phyloP scores from a whole-genome alignment of 2,888 invertebrate species.

The Crepidodera aurea region DNA sequence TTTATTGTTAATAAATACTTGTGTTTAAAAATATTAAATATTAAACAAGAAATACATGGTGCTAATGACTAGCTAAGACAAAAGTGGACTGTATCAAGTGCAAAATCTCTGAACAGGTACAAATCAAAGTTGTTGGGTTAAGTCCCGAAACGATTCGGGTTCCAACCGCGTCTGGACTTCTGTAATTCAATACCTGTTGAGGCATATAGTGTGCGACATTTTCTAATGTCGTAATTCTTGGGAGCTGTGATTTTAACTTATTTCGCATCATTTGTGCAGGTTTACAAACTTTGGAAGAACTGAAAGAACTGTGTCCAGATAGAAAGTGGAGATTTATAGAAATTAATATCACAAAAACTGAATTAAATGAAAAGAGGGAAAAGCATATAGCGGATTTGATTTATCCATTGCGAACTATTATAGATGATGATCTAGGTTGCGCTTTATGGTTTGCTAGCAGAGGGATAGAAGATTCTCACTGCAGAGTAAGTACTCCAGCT shows the following conservation, averaged over 20 bases:
- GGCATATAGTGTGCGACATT: no score
- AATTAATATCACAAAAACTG: slow-evolving; percentile 75
- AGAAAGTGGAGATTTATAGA: slow-evolving; percentile 86
- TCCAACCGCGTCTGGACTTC: no score
- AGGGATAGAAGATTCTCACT: slow-evolving; percentile 71
- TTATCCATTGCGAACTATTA: slow-evolving; percentile 83
- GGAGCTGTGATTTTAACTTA: no score
- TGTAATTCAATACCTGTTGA: no score
- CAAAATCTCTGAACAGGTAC: no score
- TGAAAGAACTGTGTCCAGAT: slow-evolving; percentile 72
- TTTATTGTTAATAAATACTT: not conserved
- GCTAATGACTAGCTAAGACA: no score
- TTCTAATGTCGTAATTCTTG: no score
- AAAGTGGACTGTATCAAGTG: no score
- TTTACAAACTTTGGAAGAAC: slow-evolving; percentile 71
- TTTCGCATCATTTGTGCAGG: no score
- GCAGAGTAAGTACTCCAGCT: slow-evolving; percentile 65
- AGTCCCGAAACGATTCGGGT: no score
- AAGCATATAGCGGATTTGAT: slow-evolving; percentile 77
- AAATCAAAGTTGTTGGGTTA: no score
- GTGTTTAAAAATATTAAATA: not conserved
- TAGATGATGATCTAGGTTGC: slow-evolving; percentile 96
- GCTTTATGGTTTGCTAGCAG: slow-evolving; percentile 97
- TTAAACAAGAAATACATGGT: no score
- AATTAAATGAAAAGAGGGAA: slow-evolving; percentile 68